Base-by-base conservation (phyloP, 1,140 invertebrate species). In the Monomorium pharaonis region DNA sequence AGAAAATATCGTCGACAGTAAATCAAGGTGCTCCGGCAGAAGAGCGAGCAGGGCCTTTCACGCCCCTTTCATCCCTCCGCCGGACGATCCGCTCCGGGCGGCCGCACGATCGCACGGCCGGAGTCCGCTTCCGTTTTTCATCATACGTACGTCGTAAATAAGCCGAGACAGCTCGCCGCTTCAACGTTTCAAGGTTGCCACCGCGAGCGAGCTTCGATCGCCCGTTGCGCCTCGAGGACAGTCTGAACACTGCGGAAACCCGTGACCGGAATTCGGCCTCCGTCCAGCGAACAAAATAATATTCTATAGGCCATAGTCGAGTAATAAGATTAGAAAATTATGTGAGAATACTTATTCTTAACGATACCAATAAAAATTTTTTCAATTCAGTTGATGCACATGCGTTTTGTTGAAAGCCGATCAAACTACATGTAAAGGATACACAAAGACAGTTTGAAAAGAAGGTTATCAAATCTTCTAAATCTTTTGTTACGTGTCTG, bases 1-100 rank as follows among this genome's bases (percentile, higher is more conserved):
- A 94, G 89, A 87, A 90, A 94, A 94, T 94, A 94, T 94, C 93
- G 90, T 88, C 92, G 89, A 90, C 93, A 91, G 93, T 94, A 94
- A 94, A 94, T 94, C 93, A 94, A 93, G 93, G 91, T 93, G 92
- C 87, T 88, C 85, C 78, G 47, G 86, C 89, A 92, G 92, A 92
- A 91, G 92, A 92, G 88, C 56, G 86, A 54, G 67, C 70, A 74
- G 84, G 76, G 72, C 87, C 87, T 86, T 88, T 84, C 75, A 69
- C n/a, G n/a, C 70, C 85, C 62, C 58, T 89, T 89, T 80, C 85
- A 86, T 89, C 70, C 77, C 87, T 74, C 33, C 44, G 51, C 47
- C 54, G 78, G 78, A 74, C 78, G 78, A 76, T 84, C 83, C 83
- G 70, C 90, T 88, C 77, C 86, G 78, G 30, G 77, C 54, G 51